Conservation (phyloP, 1,140 invertebrate species). For the Thaumetopoea pityocampa region DNA sequence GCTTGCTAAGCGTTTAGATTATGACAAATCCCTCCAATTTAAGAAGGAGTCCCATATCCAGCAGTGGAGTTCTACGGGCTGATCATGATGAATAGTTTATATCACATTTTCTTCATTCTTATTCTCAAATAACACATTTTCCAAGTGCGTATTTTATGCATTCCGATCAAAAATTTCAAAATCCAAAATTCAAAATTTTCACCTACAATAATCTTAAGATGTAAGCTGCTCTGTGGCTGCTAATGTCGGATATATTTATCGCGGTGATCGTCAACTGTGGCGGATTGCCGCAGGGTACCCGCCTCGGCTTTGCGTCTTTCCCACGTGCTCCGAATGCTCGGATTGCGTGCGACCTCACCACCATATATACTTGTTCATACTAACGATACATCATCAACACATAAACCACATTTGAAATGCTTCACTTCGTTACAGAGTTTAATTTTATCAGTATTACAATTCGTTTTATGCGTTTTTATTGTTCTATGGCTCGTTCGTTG, state of each 20-base stretch:
- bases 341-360: slow-evolving; percentile 68
- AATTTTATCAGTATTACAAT: slow-evolving; percentile 31
- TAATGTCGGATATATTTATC: slow-evolving; percentile 71
- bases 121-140: too few species aligned
- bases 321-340: slow-evolving; percentile 69
- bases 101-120: too few species aligned
- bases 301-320: slow-evolving; percentile 52
- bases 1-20: too few species aligned
- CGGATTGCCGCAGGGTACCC: slow-evolving; percentile 55
- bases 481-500: slow-evolving; percentile 26
- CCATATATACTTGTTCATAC: slow-evolving; percentile 39
- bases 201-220: neutral
- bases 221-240: slow-evolving; percentile 46
- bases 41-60: too few species aligned
- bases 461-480: slow-evolving; percentile 19
- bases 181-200: neutral
- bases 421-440: slow-evolving; percentile 11
- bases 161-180: neutral
- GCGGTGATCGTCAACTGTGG: slow-evolving; percentile 68
- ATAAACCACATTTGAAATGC: slow-evolving; percentile 22
- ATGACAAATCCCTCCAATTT: too few species aligned
- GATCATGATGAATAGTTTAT: too few species aligned
- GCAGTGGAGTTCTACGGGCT: too few species aligned
- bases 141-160: neutral
- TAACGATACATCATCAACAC: slow-evolving; percentile 30